Percentiles rank a stretch among this genome's conserved stretches.
Evolutionary conservation across 2,113 vertebrate genomes (phyloP).

Genomic region (Lipotes vexillifer): DNA sequence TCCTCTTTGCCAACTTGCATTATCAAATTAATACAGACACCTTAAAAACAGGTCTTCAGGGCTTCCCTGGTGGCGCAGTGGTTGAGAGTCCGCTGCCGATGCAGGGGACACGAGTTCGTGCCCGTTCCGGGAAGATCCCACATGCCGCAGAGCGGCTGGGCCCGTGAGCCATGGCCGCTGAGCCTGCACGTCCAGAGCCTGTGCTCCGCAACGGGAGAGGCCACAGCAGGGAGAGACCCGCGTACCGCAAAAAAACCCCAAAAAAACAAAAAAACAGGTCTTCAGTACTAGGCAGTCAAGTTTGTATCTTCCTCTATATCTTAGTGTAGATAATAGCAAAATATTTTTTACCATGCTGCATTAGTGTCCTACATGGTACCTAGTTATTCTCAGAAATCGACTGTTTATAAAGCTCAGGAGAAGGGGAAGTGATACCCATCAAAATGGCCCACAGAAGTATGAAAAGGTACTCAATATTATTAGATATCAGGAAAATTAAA

Average conservation of each 20-base stretch:
- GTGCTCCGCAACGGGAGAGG: no score
- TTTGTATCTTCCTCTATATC: background rate
- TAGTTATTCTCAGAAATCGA: background rate
- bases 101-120: no score
- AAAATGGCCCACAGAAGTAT: background rate
- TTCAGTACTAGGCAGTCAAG: background rate
- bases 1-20: background rate
- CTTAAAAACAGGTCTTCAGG: background rate
- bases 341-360: background rate
- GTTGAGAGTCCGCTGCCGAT: no score
- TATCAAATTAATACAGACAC: background rate
- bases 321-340: background rate
- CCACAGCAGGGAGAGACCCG: no score
- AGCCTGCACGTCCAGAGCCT: no score
- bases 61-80: no score
- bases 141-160: no score
- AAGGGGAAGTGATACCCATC: background rate
- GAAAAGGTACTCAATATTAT: background rate
- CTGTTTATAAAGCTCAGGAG: background rate
- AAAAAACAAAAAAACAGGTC: background rate
- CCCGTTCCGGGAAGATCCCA: no score
- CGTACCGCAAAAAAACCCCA: no score
- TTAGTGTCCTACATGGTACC: background rate
- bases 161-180: no score
- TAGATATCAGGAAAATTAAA: background rate